Percentiles rank a stretch among this genome's conserved stretches.
These are phyloP conservation scores for Vidua macroura DNA, from an alignment of 2,113 vertebrate genomes.

Conservation along the genomic window DNA sequence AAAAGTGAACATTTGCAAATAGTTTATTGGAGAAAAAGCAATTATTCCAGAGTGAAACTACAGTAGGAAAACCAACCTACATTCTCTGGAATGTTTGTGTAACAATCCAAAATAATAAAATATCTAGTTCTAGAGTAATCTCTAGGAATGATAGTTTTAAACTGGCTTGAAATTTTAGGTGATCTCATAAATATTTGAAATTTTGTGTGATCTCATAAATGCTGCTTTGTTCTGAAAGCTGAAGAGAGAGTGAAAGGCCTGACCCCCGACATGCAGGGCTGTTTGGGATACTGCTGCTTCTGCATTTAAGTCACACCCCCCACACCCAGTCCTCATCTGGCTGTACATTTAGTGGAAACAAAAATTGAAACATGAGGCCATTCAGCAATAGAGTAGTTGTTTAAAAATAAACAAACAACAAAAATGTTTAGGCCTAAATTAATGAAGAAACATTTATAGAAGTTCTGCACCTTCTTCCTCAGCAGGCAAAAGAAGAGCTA, in stretches of 20 bases:
- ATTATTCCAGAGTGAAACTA: not conserved
- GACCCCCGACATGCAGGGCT: not conserved
- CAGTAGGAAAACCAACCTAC: not conserved
- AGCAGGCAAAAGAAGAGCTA: not conserved
- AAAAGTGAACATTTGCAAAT: not conserved
- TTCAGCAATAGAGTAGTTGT: not conserved
- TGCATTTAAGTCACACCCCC: not conserved
- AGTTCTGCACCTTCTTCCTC: not conserved
- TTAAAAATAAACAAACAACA: not conserved
- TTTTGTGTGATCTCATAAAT: not conserved
- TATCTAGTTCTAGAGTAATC: not conserved
- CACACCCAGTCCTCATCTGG: not conserved
- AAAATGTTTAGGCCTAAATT: not conserved
- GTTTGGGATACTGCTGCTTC: fast-evolving
- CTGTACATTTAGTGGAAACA: not conserved
- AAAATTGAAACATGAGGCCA: not conserved
- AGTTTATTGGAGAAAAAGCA: not conserved
- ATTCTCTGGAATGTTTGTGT: not conserved
- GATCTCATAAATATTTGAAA: not conserved
- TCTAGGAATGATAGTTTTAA: not conserved
- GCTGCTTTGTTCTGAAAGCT: not conserved
- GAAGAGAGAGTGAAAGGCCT: not conserved
- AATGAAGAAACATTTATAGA: not conserved
- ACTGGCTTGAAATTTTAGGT: not conserved
- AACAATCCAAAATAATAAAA: not conserved